Base-by-base conservation (phyloP, 2,888 invertebrate genomes). In the Neuroscelio doddi region DNA sequence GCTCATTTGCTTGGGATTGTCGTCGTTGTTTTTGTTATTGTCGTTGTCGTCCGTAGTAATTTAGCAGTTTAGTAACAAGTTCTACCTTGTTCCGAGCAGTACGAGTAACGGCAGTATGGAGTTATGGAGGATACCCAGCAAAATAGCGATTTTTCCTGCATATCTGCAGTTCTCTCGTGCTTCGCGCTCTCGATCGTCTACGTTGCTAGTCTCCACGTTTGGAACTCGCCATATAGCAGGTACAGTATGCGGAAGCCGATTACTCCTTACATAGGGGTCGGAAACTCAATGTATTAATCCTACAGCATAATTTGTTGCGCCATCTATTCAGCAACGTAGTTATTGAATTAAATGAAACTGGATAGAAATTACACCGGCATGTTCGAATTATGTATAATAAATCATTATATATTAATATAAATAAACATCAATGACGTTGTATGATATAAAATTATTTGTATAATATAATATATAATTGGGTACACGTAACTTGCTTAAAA, bases 181-280 rank as follows among this genome's bases (percentile, higher is more conserved):
- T 86, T 94, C 70, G 85, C 91, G 64, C 87, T 96, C 75, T 92
- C 95, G 8, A 84, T 92, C 70, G 86, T 91, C 29, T 96, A 94
- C 87, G 94, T 96, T 69, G 92, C 91, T 57, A 96, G 96, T 85
- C 88, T 96, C 59, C 95, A 96, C 84, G 89, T 96, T 49, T 96
- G 96, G 95, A 91, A 89, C 76, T 89, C 90, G 57, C 90, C 90
- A 76, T 88, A 91, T 75, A 88, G 88, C 87, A 93, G 93, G 93
- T 92, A 88, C 10, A 0, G 34, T 16, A 9, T 29, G 32, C 57
- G 16, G n/a, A 30, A 14, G 41, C 34, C 26, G 27, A 53, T 45
- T 27, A 15, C 10, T 27, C 7, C 30, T n/a, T n/a, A n/a, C n/a
- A n/a, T n/a, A n/a, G n/a, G n/a, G n/a, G n/a, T n/a, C n/a, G n/a